Evolutionary conservation across 35 echinoderm and acorn worm genomes (phyloP).

Genomic region (Ophiothrix spiculata): DNA sequence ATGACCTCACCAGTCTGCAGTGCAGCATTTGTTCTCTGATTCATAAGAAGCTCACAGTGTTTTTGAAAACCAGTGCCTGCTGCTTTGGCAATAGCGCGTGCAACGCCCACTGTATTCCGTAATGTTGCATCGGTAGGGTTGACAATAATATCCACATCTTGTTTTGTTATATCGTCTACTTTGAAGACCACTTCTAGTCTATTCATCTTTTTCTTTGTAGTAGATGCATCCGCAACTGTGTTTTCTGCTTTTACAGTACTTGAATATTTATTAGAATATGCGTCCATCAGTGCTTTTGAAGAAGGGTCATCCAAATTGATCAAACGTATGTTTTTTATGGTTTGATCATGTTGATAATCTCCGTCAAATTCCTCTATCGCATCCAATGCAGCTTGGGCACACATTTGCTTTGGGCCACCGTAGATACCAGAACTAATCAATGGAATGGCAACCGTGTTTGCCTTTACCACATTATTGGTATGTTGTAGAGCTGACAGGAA

Average conservation of each 20-base stretch:
- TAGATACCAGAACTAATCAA: conserved; percentile 5
- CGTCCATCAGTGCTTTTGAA: background rate
- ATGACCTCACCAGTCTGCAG: background rate
- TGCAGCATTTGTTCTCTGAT: background rate
- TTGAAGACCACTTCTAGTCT: too few species aligned
- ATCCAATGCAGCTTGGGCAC: background rate
- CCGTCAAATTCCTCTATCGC: background rate
- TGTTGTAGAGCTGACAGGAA: background rate
- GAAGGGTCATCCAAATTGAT: background rate
- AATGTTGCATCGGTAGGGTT: background rate
- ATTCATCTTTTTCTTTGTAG: too few species aligned
- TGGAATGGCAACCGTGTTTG: background rate
- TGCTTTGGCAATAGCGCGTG: background rate
- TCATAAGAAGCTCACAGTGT: background rate
- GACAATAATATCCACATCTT: background rate
- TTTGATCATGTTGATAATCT: background rate
- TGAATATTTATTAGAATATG: too few species aligned
- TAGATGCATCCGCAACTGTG: too few species aligned
- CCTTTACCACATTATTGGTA: background rate
- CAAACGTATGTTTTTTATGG: background rate
- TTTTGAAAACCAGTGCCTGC: background rate
- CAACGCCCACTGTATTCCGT: background rate
- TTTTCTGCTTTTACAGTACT: too few species aligned
- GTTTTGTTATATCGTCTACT: background rate
- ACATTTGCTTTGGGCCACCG: background rate